Evolutionary conservation across 2,888 invertebrate species (phyloP).

Genomic region (Ctenicera cuprea): DNA sequence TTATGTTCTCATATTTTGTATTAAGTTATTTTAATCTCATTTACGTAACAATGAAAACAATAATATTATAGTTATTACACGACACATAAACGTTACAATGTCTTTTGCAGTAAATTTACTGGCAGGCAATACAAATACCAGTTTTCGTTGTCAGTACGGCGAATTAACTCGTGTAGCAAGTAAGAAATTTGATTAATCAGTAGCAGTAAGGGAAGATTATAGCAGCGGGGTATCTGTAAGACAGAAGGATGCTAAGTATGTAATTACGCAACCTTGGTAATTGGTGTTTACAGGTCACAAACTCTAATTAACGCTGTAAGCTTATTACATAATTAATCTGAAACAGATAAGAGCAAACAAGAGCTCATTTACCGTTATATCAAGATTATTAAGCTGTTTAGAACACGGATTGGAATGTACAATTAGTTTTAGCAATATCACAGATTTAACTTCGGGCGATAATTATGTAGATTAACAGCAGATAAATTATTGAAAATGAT

Average conservation of each 20-base stretch:
- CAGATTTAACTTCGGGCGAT: too few relatives aligned
- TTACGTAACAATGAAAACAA: not conserved
- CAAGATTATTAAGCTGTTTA: constrained; percentile 31
- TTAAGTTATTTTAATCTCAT: too few relatives aligned
- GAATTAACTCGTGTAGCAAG: constrained; percentile 1
- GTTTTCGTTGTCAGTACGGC: not conserved
- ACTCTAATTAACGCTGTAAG: constrained; percentile 47
- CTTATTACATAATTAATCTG: constrained; percentile 48
- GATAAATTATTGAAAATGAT: too few relatives aligned
- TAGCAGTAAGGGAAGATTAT: constrained; percentile 6
- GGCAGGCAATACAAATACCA: too few relatives aligned
- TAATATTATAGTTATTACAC: not conserved
- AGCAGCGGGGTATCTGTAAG: not conserved
- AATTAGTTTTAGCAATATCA: constrained; percentile 1
- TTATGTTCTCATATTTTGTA: too few relatives aligned
- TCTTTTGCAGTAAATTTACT: too few relatives aligned
- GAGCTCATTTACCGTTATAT: constrained; percentile 37
- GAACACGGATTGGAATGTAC: constrained; percentile 1
- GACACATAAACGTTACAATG: too few relatives aligned
- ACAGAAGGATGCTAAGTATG: constrained; percentile 40
- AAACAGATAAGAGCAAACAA: constrained; percentile 41
- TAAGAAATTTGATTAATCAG: constrained; percentile 24
- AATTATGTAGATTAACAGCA: too few relatives aligned
- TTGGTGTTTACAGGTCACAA: constrained; percentile 48
- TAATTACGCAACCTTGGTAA: constrained; percentile 44